Evolutionary conservation across 2,797 vertebrate species (phyloP).

Genomic region (Heliangelus exortis): DNA sequence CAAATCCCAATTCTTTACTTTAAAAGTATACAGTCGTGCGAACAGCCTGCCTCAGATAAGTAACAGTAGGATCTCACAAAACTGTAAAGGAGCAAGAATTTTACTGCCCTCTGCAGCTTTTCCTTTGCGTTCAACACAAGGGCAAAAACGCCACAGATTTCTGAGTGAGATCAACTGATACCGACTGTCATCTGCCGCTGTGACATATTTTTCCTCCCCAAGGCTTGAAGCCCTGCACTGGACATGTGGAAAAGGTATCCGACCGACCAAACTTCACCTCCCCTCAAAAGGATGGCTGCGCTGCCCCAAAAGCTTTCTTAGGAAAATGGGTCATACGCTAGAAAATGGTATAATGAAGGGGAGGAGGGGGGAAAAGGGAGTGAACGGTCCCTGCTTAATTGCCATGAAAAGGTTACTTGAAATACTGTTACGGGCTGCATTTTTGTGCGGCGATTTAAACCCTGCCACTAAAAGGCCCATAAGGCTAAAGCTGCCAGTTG

Average conservation of each 20-base stretch:
- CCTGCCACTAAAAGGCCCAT: background rate
- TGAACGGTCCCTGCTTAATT: background rate
- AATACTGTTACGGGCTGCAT: background rate
- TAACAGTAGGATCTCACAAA: background rate
- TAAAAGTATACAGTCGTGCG: background rate
- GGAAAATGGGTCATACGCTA: conserved; percentile 42
- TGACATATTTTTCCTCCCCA: background rate
- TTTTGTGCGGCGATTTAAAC: background rate
- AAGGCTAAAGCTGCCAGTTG: background rate
- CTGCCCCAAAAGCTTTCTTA: background rate
- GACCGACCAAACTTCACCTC: background rate
- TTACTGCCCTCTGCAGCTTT: conserved; percentile 68
- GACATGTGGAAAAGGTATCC: background rate
- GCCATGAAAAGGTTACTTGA: background rate
- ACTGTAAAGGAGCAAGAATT: conserved; percentile 49
- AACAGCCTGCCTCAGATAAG: background rate
- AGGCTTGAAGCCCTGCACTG: background rate
- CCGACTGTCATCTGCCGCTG: background rate
- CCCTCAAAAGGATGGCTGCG: background rate
- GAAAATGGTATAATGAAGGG: background rate
- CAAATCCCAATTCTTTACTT: background rate
- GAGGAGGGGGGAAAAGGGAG: too few relatives aligned
- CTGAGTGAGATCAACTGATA: background rate
- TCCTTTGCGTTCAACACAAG: background rate
- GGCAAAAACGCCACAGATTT: conserved; percentile 23